Evolutionary conservation across 2,797 vertebrate species (phyloP).

Genomic region (Cyclura pinguis): DNA sequence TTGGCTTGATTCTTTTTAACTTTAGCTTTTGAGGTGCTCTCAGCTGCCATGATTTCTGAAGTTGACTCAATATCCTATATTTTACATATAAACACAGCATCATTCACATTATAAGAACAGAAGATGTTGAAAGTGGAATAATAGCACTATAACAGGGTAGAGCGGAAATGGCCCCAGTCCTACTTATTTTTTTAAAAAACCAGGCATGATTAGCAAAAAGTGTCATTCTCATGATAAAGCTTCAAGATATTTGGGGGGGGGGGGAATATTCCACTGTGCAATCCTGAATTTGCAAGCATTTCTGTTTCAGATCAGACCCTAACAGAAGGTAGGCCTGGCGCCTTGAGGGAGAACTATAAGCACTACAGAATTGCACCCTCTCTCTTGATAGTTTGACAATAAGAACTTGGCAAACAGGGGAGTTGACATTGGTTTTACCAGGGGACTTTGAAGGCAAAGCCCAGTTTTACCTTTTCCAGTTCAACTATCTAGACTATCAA

Average conservation of each 20-base stretch:
- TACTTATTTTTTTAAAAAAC: neutral
- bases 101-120: neutral
- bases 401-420: too few species aligned
- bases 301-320: neutral
- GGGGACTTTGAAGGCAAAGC: too few species aligned
- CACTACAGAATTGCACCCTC: too few species aligned
- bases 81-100: neutral
- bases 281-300: neutral
- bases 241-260: constrained; percentile 16
- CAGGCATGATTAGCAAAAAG: neutral
- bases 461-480: too few species aligned
- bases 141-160: too few species aligned
- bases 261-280: neutral
- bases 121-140: too few species aligned
- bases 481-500: too few species aligned
- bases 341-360: too few species aligned
- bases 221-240: constrained; percentile 2
- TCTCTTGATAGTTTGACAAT: too few species aligned
- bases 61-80: neutral
- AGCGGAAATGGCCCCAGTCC: neutral
- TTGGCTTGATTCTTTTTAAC: neutral
- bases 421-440: too few species aligned
- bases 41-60: neutral
- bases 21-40: neutral
- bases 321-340: neutral